Evolutionary conservation across 2,888 invertebrate genomes (phyloP).

Genomic region (Pammene fasciana): DNA sequence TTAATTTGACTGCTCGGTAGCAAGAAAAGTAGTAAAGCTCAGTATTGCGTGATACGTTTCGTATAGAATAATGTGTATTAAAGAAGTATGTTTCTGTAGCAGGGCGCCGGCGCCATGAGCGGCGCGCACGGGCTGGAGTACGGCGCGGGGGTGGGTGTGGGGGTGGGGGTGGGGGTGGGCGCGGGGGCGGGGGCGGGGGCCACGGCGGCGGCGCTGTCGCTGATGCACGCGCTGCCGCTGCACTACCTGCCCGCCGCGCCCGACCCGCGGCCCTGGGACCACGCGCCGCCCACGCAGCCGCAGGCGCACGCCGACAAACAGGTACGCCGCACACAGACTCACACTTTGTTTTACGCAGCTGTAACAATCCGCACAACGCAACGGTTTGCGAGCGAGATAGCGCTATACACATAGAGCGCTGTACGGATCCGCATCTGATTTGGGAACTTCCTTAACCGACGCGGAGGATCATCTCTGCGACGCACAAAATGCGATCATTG

Average conservation of each 20-base stretch:
- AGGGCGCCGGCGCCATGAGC: constrained; percentile 41
- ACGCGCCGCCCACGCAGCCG: constrained; percentile 55
- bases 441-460: too few species aligned
- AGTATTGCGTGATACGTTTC: too few species aligned
- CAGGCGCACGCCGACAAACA: constrained; percentile 48
- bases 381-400: too few species aligned
- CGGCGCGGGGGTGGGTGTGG: constrained; percentile 39
- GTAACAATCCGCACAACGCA: too few species aligned
- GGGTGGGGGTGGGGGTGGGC: constrained; percentile 43
- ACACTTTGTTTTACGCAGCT: background rate
- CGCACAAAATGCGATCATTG: too few species aligned
- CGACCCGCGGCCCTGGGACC: constrained; percentile 44
- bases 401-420: too few species aligned
- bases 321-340: constrained; percentile 64
- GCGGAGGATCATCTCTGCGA: too few species aligned
- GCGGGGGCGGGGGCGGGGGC: constrained; percentile 44
- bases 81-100: background rate
- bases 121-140: constrained; percentile 46
- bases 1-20: too few species aligned
- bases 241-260: constrained; percentile 68
- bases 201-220: constrained; percentile 62
- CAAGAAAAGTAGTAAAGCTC: too few species aligned
- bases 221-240: constrained; percentile 77
- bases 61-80: background rate
- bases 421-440: too few species aligned